These are phyloP conservation scores for Chamaetylas fuelleborni DNA, from an alignment of 2,113 vertebrate genomes.

Conservation along the genomic window DNA sequence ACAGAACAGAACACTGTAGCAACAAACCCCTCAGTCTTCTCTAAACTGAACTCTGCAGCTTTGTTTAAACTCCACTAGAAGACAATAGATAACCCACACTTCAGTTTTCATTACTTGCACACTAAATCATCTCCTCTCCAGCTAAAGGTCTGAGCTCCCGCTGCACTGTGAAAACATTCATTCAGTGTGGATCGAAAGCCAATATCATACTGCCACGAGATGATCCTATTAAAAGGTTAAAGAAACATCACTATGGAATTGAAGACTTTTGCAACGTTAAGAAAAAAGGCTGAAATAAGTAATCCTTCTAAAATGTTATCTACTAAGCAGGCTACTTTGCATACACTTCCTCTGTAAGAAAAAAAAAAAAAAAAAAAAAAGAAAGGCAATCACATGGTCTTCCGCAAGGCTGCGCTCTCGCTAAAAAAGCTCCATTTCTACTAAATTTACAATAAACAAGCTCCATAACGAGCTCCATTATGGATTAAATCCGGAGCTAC, in stretches of 20 bases:
- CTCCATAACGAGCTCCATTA: not conserved
- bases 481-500: not conserved
- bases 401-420: not conserved
- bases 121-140: conserved; percentile 22
- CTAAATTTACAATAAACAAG: not conserved
- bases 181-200: not conserved
- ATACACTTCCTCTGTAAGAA: not conserved
- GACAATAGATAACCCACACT: conserved; percentile 45
- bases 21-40: conserved; percentile 28
- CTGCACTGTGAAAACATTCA: conserved; percentile 7
- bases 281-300: not conserved
- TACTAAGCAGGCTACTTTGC: not conserved
- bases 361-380: not conserved
- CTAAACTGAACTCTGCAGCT: conserved; percentile 13
- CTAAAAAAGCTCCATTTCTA: not conserved
- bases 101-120: conserved; percentile 19
- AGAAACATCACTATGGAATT: not conserved
- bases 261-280: not conserved
- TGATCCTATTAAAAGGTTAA: conserved; percentile 55
- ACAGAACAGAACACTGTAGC: conserved; percentile 56
- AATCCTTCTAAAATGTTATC: not conserved
- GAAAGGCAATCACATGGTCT: rapidly evolving
- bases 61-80: conserved; percentile 32
- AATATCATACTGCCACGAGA: not conserved
- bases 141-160: not conserved